Base-by-base conservation (phyloP, 2,113 vertebrate genomes). In the Rutilus rutilus region DNA sequence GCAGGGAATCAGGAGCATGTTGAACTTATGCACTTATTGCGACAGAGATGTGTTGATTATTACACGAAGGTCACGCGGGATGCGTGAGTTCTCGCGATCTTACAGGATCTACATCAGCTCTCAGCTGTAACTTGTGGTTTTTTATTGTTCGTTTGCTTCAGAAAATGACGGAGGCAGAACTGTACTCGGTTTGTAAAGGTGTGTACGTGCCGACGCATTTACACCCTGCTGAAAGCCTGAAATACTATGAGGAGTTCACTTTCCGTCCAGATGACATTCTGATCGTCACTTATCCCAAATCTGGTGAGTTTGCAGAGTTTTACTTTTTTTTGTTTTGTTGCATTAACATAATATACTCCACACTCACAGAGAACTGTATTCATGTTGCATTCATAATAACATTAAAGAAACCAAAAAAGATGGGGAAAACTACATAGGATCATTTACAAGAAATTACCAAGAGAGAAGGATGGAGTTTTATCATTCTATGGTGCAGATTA, bases 261-360 rank as follows among this genome's bases (percentile, higher is more conserved):
- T 94, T 95, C 5, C 93, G 92, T 1, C 69, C 86, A 0, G 93
- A 94, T 8, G 95, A 95, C 23, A 62, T 91, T 5, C 1, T 95
- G 11, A 92, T 95, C 25, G 90, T 81, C 2, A 95, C 94, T 0
- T 94, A 92, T 71, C 93, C 93, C 0, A 80, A 80, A 64, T 80
- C 78, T 1, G 78, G 77, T 79, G 25, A 79, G 77, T 59, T 10
- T 25, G 42, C n/a, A 6, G 5, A 54, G 52, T 19, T 50, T 42
- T 9, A 42, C 42, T 4, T 33, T 33, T 4, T 0, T 33, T 33
- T 4, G 4, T 33, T 33, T 33, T 33, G 4, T 39, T 39, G 39
- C 6, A 39, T 39, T 39, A 39, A 39, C 36, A 39, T 39, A 39
- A 39, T 39, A 39, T 39, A 7, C 6, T 39, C 0, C 1, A 39